These are phyloP conservation scores for Nannoperca australis DNA, from an alignment of 2,797 vertebrate genomes.

Conservation along the genomic window DNA sequence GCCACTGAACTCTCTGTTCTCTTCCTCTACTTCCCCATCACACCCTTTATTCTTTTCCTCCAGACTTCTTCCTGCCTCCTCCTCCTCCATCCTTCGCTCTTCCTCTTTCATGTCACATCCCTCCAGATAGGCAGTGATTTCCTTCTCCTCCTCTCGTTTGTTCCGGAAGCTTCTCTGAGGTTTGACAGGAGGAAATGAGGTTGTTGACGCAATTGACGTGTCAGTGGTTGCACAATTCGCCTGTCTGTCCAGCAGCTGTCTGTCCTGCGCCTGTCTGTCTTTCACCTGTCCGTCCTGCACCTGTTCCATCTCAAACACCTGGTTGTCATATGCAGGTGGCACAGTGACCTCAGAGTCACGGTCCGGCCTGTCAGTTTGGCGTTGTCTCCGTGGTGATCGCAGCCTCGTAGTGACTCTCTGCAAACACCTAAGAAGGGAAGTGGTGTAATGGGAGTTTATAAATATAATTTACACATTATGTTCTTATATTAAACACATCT, in stretches of 20 bases:
- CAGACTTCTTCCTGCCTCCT: not conserved
- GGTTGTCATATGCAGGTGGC: not conserved
- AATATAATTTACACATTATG: not conserved
- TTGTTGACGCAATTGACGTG: rapidly evolving
- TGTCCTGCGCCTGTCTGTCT: too few relatives aligned
- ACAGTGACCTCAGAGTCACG: slow-evolving; percentile 3
- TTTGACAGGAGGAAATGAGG: slow-evolving; percentile 61
- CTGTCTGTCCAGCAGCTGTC: not conserved
- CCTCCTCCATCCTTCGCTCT: not conserved
- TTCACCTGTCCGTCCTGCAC: not conserved
- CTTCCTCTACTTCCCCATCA: not conserved
- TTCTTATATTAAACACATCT: not conserved
- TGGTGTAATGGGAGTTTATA: not conserved
- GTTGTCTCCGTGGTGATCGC: slow-evolving; percentile 2
- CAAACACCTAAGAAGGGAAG: slow-evolving; percentile 61
- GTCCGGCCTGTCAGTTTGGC: not conserved
- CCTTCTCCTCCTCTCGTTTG: slow-evolving; percentile 27
- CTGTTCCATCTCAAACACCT: slow-evolving; percentile 14
- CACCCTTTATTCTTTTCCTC: not conserved
- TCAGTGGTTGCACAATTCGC: not conserved
- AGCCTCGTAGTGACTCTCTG: slow-evolving; percentile 1
- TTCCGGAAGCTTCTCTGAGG: slow-evolving; percentile 71
- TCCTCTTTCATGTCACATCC: slow-evolving; percentile 22
- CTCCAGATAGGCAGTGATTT: slow-evolving; percentile 46
- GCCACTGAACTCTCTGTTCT: not conserved